Conservation (phyloP, 2,888 invertebrate species). For the Melanostoma mellinum region DNA sequence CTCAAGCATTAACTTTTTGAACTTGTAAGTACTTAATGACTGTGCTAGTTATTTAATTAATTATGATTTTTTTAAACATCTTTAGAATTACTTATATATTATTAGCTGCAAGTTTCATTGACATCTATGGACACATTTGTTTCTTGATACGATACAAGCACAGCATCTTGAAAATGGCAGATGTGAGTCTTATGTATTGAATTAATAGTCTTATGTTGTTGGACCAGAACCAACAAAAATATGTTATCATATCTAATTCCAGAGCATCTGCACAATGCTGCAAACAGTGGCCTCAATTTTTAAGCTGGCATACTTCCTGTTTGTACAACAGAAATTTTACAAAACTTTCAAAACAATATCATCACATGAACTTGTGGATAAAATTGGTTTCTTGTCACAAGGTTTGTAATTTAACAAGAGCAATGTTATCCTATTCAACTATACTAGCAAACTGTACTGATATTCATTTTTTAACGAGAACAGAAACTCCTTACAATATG, state of each 20-base stretch:
- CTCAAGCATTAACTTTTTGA: not conserved
- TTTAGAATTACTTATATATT: constrained; percentile 26
- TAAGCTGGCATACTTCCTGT: constrained; percentile 20
- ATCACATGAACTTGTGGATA: constrained; percentile 33
- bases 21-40: not conserved
- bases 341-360: constrained; percentile 1
- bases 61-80: not conserved
- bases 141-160: constrained; percentile 20
- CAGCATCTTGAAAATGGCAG: constrained; percentile 16
- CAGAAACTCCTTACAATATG: constrained; percentile 74
- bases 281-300: constrained; percentile 30
- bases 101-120: not conserved
- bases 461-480: not conserved
- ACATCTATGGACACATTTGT: constrained; percentile 18
- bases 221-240: not conserved
- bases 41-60: no score
- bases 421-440: not conserved
- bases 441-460: not conserved
- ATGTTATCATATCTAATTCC: not conserved
- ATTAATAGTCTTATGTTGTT: not conserved
- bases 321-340: constrained; percentile 25
- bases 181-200: constrained; percentile 4
- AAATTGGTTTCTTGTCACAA: constrained; percentile 19
- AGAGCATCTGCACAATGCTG: constrained; percentile 35
- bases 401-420: constrained; percentile 1